These are phyloP conservation scores for Achatina immaculata DNA, from an alignment of 1,140 invertebrate species.

Conservation along the genomic window DNA sequence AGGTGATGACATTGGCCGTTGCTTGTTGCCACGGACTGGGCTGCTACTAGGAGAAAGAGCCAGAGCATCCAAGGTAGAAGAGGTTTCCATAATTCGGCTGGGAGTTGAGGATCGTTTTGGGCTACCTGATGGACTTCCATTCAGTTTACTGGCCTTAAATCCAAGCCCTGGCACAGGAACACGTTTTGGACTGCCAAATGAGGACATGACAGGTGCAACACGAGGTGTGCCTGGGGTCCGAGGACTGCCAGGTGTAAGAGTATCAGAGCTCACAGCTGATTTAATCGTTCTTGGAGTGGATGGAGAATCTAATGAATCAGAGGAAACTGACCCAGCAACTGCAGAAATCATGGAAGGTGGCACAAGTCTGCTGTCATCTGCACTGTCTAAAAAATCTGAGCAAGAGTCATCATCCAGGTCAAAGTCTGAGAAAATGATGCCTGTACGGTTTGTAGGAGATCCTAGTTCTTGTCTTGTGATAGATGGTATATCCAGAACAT, in stretches of 20 bases:
- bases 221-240: slow-evolving; percentile 45
- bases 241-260: slow-evolving; percentile 72
- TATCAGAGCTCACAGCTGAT: slow-evolving; percentile 77
- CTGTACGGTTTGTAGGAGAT: slow-evolving; percentile 34
- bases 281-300: slow-evolving; percentile 70
- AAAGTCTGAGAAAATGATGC: slow-evolving; percentile 51
- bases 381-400: slow-evolving; percentile 55
- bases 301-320: slow-evolving; percentile 49
- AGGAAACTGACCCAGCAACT: slow-evolving; percentile 32
- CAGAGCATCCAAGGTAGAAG: slow-evolving; percentile 51
- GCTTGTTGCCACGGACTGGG: slow-evolving; percentile 57
- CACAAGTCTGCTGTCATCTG: slow-evolving; percentile 57
- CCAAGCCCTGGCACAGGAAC: slow-evolving; percentile 39
- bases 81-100: slow-evolving; percentile 43
- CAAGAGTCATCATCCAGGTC: slow-evolving; percentile 55
- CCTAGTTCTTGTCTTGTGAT: slow-evolving; percentile 54
- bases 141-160: slow-evolving; percentile 38
- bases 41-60: slow-evolving; percentile 54
- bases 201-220: slow-evolving; percentile 47
- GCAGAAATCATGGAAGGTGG: slow-evolving; percentile 42
- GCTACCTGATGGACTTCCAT: slow-evolving; percentile 44
- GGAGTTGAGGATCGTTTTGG: slow-evolving; percentile 53
- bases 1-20: slow-evolving; percentile 56
- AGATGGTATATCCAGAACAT: slow-evolving; percentile 53
- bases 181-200: slow-evolving; percentile 53